Evolutionary conservation across 1,140 invertebrate genomes (phyloP), one percentile per base, ranked within the genome.

Genomic region (Drosophila serrata): DNA sequence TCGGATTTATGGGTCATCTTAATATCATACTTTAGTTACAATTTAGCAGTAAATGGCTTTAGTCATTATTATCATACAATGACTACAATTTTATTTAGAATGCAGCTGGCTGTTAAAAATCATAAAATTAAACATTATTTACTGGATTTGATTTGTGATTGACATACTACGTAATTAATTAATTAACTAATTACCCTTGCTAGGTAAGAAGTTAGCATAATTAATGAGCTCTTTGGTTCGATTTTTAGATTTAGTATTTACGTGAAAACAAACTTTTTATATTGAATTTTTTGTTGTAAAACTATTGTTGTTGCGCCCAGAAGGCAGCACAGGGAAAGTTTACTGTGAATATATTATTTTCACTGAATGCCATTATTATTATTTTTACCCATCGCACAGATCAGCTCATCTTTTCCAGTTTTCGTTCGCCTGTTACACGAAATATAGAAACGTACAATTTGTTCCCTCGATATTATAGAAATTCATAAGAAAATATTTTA

Each of bases 1-100:
- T 4, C 31, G 24, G 15, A 13, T 45, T 43, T 35, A 63, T 37
- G 63, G 58, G 31, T 11, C 40, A 24, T 15, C 45, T 27, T 24
- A n/a, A 6, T 67, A 29, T 67, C 22, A 19, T 11, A 31, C 29
- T 12, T 35, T 7, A 6, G 35, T 24, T 29, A 22, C 12, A 61
- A 29, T 48, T 76, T 35, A 49, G 15, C 17, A 13, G 7, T 40
- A 11, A 49, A 35, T 70, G 9, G 40, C 6, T 11, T 24, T 8
- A 4, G 12, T 29, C 9, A 37, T 22, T 33, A 13, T 49, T 31
- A 6, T 33, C 19, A 37, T n/a, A 15, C 15, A 22, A 15, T 56
- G 6, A 11, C 27, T 17, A 12, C n/a, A 13, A 33, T 33, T 33
- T 1, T 4, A 33, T 19, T 9, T 4, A 0, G 17, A 19, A 1